phyloP scores from a whole-genome alignment of 2,113 vertebrate genomes.

The Lethenteron camtschaticum region DNA sequence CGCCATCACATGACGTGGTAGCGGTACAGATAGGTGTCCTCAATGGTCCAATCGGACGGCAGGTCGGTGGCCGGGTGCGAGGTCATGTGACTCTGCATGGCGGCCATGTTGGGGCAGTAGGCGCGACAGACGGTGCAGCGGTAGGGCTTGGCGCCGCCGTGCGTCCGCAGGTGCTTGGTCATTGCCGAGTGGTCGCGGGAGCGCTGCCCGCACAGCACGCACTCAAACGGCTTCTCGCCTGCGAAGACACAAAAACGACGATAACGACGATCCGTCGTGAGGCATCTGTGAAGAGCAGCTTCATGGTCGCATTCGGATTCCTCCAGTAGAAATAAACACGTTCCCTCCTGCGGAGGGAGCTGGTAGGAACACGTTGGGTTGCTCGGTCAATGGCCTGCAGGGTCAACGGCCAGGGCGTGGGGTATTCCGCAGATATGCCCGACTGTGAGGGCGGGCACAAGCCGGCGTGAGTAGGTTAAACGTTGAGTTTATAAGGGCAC shows the following conservation, averaged over 20 bases:
- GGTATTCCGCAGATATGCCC: no score
- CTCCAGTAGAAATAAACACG: no score
- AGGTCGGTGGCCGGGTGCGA: conserved; percentile 89
- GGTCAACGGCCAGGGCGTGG: no score
- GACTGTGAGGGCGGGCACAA: no score
- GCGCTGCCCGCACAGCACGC: conserved; percentile 95
- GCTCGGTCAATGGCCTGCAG: no score
- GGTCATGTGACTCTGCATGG: conserved; percentile 99
- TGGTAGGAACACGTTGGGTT: no score
- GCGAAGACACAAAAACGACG: background rate
- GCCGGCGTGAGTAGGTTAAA: no score
- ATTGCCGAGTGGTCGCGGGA: conserved; percentile 98
- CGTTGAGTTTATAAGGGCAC: no score
- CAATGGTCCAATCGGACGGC: conserved; percentile 95
- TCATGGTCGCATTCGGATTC: no score
- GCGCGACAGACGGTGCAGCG: conserved; percentile 98
- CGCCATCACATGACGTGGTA: conserved; percentile 41
- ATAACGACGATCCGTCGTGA: no score
- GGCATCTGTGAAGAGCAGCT: no score
- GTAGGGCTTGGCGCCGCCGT: conserved; percentile 92
- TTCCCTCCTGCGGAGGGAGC: no score
- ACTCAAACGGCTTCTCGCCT: conserved; percentile 98
- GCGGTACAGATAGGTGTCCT: conserved; percentile 98
- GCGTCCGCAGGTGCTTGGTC: conserved; percentile 97
- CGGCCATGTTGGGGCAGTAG: conserved; percentile 93